Evolutionary conservation across 2,797 vertebrate species (phyloP).

Genomic region (Microchirus variegatus): DNA sequence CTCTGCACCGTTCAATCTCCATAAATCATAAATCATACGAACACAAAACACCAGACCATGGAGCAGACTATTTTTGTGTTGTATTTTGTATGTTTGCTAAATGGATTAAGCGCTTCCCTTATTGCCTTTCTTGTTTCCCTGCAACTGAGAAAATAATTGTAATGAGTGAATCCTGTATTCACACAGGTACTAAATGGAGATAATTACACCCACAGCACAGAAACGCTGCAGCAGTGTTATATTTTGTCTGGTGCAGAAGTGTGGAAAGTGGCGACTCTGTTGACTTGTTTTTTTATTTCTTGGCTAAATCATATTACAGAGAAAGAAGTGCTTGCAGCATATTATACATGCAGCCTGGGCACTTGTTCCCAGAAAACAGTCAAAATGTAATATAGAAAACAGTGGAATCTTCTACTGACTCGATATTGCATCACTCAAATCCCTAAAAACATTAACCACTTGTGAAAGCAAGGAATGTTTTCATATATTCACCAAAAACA

Average conservation of each 20-base stretch:
- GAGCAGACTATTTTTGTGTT: constrained; percentile 1
- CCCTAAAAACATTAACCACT: constrained; percentile 19
- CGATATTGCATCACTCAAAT: constrained; percentile 30
- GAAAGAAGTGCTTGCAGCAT: constrained; percentile 6
- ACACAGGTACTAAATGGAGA: constrained; percentile 12
- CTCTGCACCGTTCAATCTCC: constrained; percentile 31
- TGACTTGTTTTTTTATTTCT: constrained; percentile 21
- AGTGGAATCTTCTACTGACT: constrained; percentile 12
- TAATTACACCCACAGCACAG: constrained; percentile 9
- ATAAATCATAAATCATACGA: constrained; percentile 23
- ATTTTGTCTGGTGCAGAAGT: constrained; percentile 18
- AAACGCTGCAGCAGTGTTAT: constrained; percentile 21
- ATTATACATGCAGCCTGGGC: constrained; percentile 14
- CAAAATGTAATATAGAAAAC: constrained; percentile 13
- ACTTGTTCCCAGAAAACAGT: constrained; percentile 4
- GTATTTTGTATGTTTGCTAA: not conserved
- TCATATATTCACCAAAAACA: constrained; percentile 14
- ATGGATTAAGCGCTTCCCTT: constrained; percentile 12
- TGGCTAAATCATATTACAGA: constrained; percentile 20
- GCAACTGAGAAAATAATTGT: constrained; percentile 20
- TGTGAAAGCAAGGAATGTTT: constrained; percentile 6
- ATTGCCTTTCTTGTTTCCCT: constrained; percentile 31
- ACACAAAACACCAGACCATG: constrained; percentile 7
- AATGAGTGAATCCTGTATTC: constrained; percentile 24
- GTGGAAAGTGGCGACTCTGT: constrained; percentile 9